A percentile compares a stretch with the other conserved stretches of the same genome.
phyloP scores from a whole-genome alignment of 2,888 invertebrate species.

The Nephrotoma appendiculata region DNA sequence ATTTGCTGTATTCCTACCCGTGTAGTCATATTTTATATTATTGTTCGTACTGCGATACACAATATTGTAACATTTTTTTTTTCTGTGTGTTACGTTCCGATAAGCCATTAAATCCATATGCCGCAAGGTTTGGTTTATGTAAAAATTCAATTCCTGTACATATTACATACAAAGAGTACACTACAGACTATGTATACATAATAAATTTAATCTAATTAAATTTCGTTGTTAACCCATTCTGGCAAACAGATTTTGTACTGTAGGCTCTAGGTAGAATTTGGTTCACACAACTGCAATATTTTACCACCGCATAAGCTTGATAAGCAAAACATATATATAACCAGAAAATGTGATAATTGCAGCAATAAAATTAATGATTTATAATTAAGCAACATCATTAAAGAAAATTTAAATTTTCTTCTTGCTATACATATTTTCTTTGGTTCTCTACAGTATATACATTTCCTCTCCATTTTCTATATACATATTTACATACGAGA shows the following conservation, averaged over 20 bases:
- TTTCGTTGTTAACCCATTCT: neutral
- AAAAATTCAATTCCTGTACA: neutral
- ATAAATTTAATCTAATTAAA: neutral
- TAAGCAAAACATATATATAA: neutral
- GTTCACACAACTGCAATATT: neutral
- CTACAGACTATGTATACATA: neutral
- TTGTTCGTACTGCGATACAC: neutral
- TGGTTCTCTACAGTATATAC: neutral
- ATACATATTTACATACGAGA: neutral
- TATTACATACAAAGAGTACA: neutral
- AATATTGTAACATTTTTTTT: neutral
- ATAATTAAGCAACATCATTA: neutral
- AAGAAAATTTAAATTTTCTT: neutral
- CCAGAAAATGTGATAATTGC: neutral
- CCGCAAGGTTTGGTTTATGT: neutral
- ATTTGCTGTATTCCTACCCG: neutral
- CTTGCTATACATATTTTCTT: neutral
- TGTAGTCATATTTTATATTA: neutral
- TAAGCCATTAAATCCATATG: neutral
- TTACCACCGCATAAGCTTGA: neutral
- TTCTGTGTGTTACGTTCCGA: neutral
- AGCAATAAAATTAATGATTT: neutral
- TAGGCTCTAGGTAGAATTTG: neutral
- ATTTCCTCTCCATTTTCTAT: neutral
- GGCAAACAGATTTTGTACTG: neutral